These are phyloP conservation scores for Apodemus agrarius DNA, from an alignment of 2,797 vertebrate species.

Conservation along the genomic window DNA sequence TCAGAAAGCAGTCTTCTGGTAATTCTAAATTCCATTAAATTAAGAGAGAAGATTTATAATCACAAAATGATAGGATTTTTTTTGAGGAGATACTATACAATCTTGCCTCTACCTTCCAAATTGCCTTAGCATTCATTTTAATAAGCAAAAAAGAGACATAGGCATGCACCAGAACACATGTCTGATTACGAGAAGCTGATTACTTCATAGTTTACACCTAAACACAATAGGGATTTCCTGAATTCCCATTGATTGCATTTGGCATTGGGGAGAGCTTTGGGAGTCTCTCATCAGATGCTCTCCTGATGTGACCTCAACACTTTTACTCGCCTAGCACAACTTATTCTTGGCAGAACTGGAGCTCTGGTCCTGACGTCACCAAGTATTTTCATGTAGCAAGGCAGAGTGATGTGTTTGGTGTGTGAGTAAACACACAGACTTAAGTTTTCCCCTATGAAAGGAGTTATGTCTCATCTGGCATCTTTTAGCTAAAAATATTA, in stretches of 20 bases:
- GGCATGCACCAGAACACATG: not conserved
- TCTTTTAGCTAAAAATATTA: conserved; percentile 66
- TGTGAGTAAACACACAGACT: conserved; percentile 40
- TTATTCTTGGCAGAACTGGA: conserved; percentile 43
- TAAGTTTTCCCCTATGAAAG: conserved; percentile 54
- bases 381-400: not conserved
- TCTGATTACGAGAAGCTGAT: conserved; percentile 67
- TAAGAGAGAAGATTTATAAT: not conserved
- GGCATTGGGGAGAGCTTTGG: conserved; percentile 60
- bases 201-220: conserved; percentile 48
- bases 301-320: conserved; percentile 72
- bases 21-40: not conserved
- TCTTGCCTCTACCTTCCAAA: not conserved
- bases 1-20: too few species aligned
- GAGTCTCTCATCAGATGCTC: conserved; percentile 52
- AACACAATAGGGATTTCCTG: conserved; percentile 71
- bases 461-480: conserved; percentile 43
- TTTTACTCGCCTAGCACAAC: conserved; percentile 71
- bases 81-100: not conserved
- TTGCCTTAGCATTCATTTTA: not conserved
- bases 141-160: conserved; percentile 14
- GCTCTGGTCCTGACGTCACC: not conserved
- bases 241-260: conserved; percentile 78
- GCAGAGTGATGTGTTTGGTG: not conserved
- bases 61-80: not conserved